Evolutionary conservation across 2,113 vertebrate species (phyloP).

Genomic region (Poecile atricapillus): DNA sequence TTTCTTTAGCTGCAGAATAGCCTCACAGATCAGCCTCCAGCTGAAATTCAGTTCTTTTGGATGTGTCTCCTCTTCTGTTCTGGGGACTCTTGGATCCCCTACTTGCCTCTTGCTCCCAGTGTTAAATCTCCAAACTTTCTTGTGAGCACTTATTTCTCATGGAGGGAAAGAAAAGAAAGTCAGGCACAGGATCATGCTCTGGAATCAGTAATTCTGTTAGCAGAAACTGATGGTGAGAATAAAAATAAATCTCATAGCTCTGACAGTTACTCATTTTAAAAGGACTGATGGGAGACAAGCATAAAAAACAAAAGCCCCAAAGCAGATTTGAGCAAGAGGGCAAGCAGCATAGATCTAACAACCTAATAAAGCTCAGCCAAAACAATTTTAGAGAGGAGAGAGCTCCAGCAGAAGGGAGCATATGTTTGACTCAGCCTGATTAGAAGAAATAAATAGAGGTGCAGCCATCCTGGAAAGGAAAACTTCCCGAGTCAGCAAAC

Average conservation of each 20-base stretch:
- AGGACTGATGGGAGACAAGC: constrained; percentile 67
- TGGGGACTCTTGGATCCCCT: background rate
- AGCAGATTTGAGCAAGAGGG: constrained; percentile 65
- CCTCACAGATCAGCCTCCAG: background rate
- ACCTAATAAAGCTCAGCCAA: constrained; percentile 61
- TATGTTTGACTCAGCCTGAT: constrained; percentile 44
- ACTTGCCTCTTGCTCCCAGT: background rate
- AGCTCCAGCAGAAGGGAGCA: constrained; percentile 1
- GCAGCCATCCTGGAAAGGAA: constrained; percentile 6
- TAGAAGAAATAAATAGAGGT: constrained; percentile 65
- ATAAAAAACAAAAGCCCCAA: constrained; percentile 74
- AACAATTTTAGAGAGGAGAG: constrained; percentile 51
- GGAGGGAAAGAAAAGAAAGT: constrained; percentile 29
- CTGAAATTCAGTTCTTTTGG: background rate
- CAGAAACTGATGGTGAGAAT: constrained; percentile 72
- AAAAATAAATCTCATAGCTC: constrained; percentile 75
- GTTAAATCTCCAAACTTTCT: constrained; percentile 32
- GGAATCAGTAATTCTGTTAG: constrained; percentile 69
- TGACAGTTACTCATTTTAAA: constrained; percentile 64
- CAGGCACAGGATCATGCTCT: constrained; percentile 39
- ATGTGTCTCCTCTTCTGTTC: background rate
- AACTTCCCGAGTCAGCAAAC: background rate
- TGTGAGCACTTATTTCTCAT: constrained; percentile 14
- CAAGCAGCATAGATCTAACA: constrained; percentile 61
- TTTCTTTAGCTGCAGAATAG: constrained; percentile 1